Conservation (phyloP, 2,888 invertebrate genomes). For the Harpagoxenus sublaevis region DNA sequence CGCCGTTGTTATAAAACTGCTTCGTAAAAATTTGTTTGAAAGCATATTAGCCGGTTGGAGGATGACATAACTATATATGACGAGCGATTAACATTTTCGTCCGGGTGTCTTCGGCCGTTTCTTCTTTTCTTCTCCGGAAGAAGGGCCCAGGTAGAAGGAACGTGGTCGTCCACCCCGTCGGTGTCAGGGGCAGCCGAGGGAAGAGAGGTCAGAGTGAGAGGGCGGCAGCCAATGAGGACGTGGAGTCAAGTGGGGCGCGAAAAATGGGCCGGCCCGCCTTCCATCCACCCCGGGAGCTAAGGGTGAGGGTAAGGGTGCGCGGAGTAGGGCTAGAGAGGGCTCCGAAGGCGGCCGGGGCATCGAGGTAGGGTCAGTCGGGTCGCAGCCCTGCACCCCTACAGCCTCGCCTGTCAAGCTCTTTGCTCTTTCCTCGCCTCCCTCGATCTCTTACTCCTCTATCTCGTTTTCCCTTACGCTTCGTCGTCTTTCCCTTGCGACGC, state of each 20-base stretch:
- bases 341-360: conserved; percentile 81
- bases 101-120: conserved; percentile 25
- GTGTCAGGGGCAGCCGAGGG: conserved; percentile 74
- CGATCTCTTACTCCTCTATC: conserved; percentile 36
- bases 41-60: conserved; percentile 15
- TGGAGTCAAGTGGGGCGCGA: conserved; percentile 85
- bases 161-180: conserved; percentile 50
- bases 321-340: conserved; percentile 82
- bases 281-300: conserved; percentile 81
- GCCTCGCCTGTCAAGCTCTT: conserved; percentile 73
- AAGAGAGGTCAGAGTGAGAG: conserved; percentile 83
- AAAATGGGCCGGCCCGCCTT: conserved; percentile 84
- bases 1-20: not conserved
- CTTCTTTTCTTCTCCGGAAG: conserved; percentile 39
- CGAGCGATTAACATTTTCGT: conserved; percentile 35
- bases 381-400: conserved; percentile 84
- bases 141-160: conserved; percentile 42
- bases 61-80: conserved; percentile 1
- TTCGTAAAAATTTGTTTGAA: conserved; percentile 6
- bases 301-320: conserved; percentile 82
- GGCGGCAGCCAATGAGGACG: conserved; percentile 84
- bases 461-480: conserved; percentile 1
- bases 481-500: conserved; percentile 41
- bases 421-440: conserved; percentile 66
- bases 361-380: conserved; percentile 85